A percentile compares a stretch with the other conserved stretches of the same genome.
Evolutionary conservation across 2,113 vertebrate species (phyloP).

Genomic region (Strix uralensis): DNA sequence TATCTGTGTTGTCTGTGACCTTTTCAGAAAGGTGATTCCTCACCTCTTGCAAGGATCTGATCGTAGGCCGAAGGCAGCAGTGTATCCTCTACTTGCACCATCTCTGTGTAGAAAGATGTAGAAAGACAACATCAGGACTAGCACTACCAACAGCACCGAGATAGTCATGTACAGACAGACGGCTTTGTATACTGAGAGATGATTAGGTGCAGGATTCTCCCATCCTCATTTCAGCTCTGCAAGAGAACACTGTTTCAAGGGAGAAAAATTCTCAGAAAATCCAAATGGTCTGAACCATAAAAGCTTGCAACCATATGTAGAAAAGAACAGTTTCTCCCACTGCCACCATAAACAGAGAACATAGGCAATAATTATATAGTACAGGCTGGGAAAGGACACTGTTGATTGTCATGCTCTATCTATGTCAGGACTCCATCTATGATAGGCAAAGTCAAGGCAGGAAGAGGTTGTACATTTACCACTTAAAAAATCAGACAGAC

Average conservation of each 20-base stretch:
- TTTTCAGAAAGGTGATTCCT: background rate
- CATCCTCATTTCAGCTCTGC: background rate
- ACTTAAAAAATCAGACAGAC: background rate
- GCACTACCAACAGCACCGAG: background rate
- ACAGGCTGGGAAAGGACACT: background rate
- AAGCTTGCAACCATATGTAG: background rate
- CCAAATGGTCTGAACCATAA: background rate
- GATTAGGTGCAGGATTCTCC: background rate
- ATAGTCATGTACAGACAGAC: background rate
- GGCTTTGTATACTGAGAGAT: background rate
- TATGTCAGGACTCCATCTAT: background rate
- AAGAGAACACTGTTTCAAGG: background rate
- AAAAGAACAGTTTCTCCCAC: background rate
- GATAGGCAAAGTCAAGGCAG: background rate
- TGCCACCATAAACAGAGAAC: background rate
- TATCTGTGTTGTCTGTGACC: background rate
- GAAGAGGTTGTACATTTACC: background rate
- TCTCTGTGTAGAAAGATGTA: constrained; percentile 10
- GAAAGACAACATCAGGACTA: background rate
- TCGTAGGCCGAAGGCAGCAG: constrained; percentile 17
- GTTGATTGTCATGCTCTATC: background rate
- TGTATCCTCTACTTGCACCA: background rate
- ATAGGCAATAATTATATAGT: background rate
- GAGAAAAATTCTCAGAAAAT: background rate
- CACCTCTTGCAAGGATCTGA: constrained; percentile 36